These are phyloP conservation scores for Zonitis immaculata DNA, from an alignment of 2,888 invertebrate species.

Conservation along the genomic window DNA sequence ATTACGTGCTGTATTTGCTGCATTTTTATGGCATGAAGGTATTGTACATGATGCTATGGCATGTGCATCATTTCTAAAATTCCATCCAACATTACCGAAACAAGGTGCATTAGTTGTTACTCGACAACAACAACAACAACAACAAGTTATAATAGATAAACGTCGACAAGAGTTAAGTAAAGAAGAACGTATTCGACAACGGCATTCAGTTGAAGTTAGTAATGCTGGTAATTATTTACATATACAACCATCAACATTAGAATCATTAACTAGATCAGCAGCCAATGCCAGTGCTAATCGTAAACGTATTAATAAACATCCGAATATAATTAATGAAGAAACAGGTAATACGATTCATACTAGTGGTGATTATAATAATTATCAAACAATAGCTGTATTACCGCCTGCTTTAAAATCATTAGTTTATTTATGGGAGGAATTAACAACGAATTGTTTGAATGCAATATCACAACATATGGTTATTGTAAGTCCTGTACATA, in stretches of 20 bases:
- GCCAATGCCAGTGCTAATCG: constrained; percentile 75
- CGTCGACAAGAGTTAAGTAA: constrained; percentile 51
- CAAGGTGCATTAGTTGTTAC: constrained; percentile 73
- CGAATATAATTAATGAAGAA: constrained; percentile 54
- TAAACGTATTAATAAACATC: constrained; percentile 31
- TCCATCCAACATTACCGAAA: constrained; percentile 82
- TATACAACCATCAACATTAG: constrained; percentile 73
- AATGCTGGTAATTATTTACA: constrained; percentile 67
- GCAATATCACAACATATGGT: constrained; percentile 61
- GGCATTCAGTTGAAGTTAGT: constrained; percentile 84
- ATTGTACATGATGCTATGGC: constrained; percentile 98
- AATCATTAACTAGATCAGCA: constrained; percentile 71
- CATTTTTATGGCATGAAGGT: constrained; percentile 95
- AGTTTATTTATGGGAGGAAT: constrained; percentile 86
- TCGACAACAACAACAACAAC: constrained; percentile 49
- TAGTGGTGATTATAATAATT: constrained; percentile 30
- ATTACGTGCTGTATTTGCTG: constrained; percentile 91
- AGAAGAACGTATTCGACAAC: constrained; percentile 64
- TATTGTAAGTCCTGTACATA: constrained; percentile 53
- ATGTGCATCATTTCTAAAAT: constrained; percentile 93
- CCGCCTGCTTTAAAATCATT: constrained; percentile 85
- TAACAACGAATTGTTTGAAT: constrained; percentile 64
- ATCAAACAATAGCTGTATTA: constrained; percentile 66
- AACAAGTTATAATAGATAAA: constrained; percentile 44
- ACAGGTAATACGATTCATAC: constrained; percentile 35